These are phyloP conservation scores for Oscheius sp. DNA, from an alignment of 2,888 invertebrate species.

Conservation along the genomic window DNA sequence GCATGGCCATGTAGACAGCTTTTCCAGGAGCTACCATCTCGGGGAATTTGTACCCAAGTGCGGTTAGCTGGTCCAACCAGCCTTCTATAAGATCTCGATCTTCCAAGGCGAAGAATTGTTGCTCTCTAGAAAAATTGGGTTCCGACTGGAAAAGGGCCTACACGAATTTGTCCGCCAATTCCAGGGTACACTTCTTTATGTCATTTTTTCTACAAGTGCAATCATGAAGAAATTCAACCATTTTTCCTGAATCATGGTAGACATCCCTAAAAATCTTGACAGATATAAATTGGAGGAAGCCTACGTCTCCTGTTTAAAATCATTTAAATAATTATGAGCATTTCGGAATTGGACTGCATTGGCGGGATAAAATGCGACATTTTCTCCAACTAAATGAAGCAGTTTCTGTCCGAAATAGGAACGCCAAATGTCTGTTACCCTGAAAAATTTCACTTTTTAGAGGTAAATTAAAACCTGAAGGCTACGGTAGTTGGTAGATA, in stretches of 20 bases:
- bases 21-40: too few species aligned
- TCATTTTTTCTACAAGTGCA: conserved; percentile 39
- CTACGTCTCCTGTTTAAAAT: too few species aligned
- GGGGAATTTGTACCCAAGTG: too few species aligned
- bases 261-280: too few species aligned
- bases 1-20: too few species aligned
- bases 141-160: not conserved
- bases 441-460: too few species aligned
- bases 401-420: conserved; percentile 53
- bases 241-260: too few species aligned
- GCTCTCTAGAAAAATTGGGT: not conserved
- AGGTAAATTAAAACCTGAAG: too few species aligned
- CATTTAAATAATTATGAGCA: conserved; percentile 52
- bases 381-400: conserved; percentile 48
- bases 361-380: conserved; percentile 49
- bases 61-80: conserved; percentile 38
- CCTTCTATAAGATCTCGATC: conserved; percentile 32
- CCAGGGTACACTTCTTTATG: conserved; percentile 40
- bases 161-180: conserved; percentile 37
- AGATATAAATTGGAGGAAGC: too few species aligned
- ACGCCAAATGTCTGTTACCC: conserved; percentile 59
- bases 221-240: conserved; percentile 38
- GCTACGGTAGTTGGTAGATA: conserved; percentile 55
- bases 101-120: conserved; percentile 39
- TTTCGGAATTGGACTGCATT: conserved; percentile 56